Evolutionary conservation across 2,888 invertebrate species (phyloP).

Genomic region (Tuberolachnus salignus): DNA sequence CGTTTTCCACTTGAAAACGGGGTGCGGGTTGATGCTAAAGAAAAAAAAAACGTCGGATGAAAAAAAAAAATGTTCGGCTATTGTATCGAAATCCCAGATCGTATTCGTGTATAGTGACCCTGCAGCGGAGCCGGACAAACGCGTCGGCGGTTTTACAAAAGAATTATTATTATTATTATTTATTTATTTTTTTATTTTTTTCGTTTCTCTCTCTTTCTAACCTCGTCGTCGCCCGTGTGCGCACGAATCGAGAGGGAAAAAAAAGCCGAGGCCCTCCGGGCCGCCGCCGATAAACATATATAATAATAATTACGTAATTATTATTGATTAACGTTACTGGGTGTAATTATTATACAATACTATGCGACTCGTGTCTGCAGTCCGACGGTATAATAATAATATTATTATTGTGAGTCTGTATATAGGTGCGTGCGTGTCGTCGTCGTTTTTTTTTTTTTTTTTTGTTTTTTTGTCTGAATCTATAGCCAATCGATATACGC

Average conservation of each 20-base stretch:
- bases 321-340: conserved; percentile 40
- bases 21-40: too few species aligned
- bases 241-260: background rate
- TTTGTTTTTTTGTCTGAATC: too few species aligned
- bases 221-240: background rate
- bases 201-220: background rate
- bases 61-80: too few species aligned
- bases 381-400: conserved; percentile 1
- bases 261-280: conserved; percentile 25
- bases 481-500: too few species aligned
- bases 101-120: too few species aligned
- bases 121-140: background rate
- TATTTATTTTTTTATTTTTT: background rate
- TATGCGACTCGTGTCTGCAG: background rate
- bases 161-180: conserved; percentile 7
- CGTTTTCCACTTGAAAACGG: too few species aligned
- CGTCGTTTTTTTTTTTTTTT: too few species aligned
- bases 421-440: background rate
- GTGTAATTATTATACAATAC: conserved; percentile 33
- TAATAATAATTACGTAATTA: conserved; percentile 53
- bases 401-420: conserved; percentile 30
- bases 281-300: conserved; percentile 21
- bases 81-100: too few species aligned
- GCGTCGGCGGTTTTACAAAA: conserved; percentile 11
- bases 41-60: too few species aligned